Conservation (phyloP, 2,888 invertebrate species). For the Pandemis corylana region DNA sequence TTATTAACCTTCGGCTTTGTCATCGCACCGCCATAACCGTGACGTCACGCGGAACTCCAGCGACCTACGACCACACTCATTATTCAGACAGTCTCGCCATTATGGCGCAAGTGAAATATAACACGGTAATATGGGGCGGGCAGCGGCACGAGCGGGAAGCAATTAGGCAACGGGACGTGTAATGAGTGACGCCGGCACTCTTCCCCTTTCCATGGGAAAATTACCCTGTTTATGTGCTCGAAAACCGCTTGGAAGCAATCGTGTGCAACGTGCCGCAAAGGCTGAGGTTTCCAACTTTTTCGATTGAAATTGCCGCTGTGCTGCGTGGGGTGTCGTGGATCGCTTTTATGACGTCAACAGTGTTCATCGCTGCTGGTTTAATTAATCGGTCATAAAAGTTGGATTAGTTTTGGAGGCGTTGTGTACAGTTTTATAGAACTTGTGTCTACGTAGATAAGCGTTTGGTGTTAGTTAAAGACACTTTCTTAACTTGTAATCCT, state of each 20-base stretch:
- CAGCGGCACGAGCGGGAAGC: constrained; percentile 58
- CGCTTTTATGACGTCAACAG: not conserved
- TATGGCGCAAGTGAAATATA: constrained; percentile 20
- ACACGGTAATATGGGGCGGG: constrained; percentile 29
- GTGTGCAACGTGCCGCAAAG: constrained; percentile 38
- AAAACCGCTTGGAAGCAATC: constrained; percentile 41
- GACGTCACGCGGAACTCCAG: not conserved
- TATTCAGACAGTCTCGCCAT: constrained; percentile 1
- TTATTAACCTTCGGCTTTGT: not conserved
- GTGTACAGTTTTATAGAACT: no score
- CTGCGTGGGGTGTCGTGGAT: no score
- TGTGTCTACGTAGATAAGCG: no score
- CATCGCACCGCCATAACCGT: not conserved
- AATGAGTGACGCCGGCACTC: constrained; percentile 62
- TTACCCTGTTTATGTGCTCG: constrained; percentile 44
- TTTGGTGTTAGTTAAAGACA: no score
- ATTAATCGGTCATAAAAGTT: no score
- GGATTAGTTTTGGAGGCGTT: no score
- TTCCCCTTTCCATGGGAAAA: constrained; percentile 29
- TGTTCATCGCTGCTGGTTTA: not conserved
- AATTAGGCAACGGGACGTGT: constrained; percentile 70
- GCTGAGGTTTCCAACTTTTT: constrained; percentile 41
- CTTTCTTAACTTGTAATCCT: no score
- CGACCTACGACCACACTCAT: not conserved
- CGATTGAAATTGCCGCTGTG: constrained; percentile 29